A percentile compares a stretch with the other conserved stretches of the same genome.
Conservation (phyloP, 2,888 invertebrate genomes). For the Neoaliturus tenellus region DNA sequence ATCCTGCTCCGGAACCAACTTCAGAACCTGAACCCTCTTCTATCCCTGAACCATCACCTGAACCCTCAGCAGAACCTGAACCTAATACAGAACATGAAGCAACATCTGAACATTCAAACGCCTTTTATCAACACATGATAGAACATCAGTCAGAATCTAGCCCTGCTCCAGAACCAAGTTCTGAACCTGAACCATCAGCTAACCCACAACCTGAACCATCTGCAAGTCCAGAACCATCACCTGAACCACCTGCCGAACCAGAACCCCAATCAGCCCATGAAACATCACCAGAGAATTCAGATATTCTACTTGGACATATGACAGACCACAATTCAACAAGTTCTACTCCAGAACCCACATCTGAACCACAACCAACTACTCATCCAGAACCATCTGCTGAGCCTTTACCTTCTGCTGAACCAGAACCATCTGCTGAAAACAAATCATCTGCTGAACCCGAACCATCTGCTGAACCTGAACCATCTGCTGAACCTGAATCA, state of each 20-base stretch:
- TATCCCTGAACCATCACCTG: constrained; percentile 59
- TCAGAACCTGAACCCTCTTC: constrained; percentile 63
- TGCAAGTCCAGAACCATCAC: constrained; percentile 63
- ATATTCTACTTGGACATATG: constrained; percentile 55
- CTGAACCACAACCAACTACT: constrained; percentile 63
- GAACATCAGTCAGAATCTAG: constrained; percentile 61
- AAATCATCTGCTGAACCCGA: constrained; percentile 61
- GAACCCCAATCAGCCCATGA: constrained; percentile 68
- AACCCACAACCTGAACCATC: constrained; percentile 64
- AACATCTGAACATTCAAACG: constrained; percentile 62
- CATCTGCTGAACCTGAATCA: constrained; percentile 68
- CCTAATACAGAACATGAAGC: constrained; percentile 64
- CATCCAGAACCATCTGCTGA: constrained; percentile 67
- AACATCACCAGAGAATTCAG: constrained; percentile 59
- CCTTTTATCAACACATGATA: constrained; percentile 62
- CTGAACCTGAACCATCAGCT: constrained; percentile 63
- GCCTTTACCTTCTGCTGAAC: constrained; percentile 67
- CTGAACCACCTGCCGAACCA: constrained; percentile 61
- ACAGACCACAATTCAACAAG: constrained; percentile 41
- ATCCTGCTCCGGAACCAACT: constrained; percentile 63
- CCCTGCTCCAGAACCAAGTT: constrained; percentile 68
- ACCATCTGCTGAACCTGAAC: constrained; percentile 64
- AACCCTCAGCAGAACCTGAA: constrained; percentile 62
- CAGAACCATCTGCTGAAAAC: constrained; percentile 63
- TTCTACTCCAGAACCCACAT: constrained; percentile 65